These are phyloP conservation scores for Latheticus oryzae DNA, from an alignment of 2,888 invertebrate genomes.

Conservation along the genomic window DNA sequence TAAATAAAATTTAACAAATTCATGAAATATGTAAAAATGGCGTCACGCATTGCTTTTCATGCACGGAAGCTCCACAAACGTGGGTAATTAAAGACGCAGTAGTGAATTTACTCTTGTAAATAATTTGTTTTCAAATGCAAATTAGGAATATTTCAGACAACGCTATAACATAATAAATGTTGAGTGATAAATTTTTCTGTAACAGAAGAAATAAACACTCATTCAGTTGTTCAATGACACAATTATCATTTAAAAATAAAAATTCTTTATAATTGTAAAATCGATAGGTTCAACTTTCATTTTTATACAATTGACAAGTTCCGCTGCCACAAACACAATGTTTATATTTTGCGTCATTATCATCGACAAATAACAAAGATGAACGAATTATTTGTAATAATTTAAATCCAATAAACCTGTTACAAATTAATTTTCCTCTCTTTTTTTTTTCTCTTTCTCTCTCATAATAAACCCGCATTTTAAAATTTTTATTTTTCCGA, in stretches of 20 bases:
- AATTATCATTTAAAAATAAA: slow-evolving; percentile 33
- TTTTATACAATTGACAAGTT: slow-evolving; percentile 32
- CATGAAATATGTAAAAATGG: slow-evolving; percentile 1
- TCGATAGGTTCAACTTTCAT: slow-evolving; percentile 38
- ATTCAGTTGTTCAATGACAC: slow-evolving; percentile 29
- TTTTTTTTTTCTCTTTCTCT: slow-evolving; percentile 21
- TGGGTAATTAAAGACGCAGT: slow-evolving; percentile 22
- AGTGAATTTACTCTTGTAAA: slow-evolving; percentile 26
- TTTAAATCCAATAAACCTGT: slow-evolving; percentile 32
- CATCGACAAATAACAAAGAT: slow-evolving; percentile 27
- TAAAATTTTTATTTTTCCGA: slow-evolving; percentile 30
- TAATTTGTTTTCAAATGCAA: slow-evolving; percentile 26
- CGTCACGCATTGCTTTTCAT: slow-evolving; percentile 1
- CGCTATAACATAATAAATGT: slow-evolving; percentile 25
- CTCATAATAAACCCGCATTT: slow-evolving; percentile 30
- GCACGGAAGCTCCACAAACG: slow-evolving; percentile 8
- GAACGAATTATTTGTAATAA: slow-evolving; percentile 37
- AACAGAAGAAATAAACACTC: slow-evolving; percentile 22
- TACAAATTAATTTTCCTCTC: slow-evolving; percentile 27
- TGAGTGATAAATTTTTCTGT: slow-evolving; percentile 27
- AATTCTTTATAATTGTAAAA: slow-evolving; percentile 30
- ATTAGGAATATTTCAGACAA: slow-evolving; percentile 28
- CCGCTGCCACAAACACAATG: slow-evolving; percentile 25
- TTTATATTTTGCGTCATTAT: slow-evolving; percentile 31
- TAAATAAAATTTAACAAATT: no score